phyloP scores from a whole-genome alignment of 2,797 vertebrate genomes.

The Centropyge bicolor region DNA sequence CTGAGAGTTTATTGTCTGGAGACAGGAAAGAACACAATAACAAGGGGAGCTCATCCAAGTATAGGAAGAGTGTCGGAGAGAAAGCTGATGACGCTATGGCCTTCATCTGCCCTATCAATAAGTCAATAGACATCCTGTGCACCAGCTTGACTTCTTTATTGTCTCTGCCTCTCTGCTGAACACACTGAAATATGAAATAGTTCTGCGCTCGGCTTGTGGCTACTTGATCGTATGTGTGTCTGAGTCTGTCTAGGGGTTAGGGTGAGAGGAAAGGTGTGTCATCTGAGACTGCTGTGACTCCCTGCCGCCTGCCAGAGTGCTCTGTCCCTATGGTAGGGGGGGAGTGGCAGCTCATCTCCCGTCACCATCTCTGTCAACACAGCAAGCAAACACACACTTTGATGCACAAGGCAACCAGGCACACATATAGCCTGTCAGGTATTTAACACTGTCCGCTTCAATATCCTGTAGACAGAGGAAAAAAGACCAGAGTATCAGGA shows the following conservation, averaged over 20 bases:
- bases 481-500: background rate
- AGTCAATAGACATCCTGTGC: slow-evolving; percentile 44
- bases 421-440: slow-evolving; percentile 40
- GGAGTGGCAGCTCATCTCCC: slow-evolving; percentile 50
- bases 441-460: slow-evolving; percentile 52
- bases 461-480: slow-evolving; percentile 34
- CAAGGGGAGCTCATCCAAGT: slow-evolving; percentile 22
- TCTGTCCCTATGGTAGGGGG: slow-evolving; percentile 51
- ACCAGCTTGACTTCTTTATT: slow-evolving; percentile 31
- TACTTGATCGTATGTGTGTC: slow-evolving; percentile 9
- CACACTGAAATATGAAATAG: slow-evolving; percentile 11
- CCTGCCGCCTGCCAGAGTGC: slow-evolving; percentile 51
- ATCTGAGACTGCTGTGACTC: slow-evolving; percentile 66
- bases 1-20: slow-evolving; percentile 39
- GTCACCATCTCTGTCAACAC: slow-evolving; percentile 75
- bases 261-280: slow-evolving; percentile 61
- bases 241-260: slow-evolving; percentile 20
- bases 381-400: slow-evolving; percentile 63
- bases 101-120: slow-evolving; percentile 47
- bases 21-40: slow-evolving; percentile 46
- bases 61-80: background rate
- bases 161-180: background rate
- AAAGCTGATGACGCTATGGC: slow-evolving; percentile 28
- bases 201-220: background rate
- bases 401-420: slow-evolving; percentile 50